Percentiles rank a stretch among this genome's conserved stretches.
These are phyloP conservation scores for Cercocebus atys DNA, from an alignment of 2,113 vertebrate genomes.

Conservation along the genomic window DNA sequence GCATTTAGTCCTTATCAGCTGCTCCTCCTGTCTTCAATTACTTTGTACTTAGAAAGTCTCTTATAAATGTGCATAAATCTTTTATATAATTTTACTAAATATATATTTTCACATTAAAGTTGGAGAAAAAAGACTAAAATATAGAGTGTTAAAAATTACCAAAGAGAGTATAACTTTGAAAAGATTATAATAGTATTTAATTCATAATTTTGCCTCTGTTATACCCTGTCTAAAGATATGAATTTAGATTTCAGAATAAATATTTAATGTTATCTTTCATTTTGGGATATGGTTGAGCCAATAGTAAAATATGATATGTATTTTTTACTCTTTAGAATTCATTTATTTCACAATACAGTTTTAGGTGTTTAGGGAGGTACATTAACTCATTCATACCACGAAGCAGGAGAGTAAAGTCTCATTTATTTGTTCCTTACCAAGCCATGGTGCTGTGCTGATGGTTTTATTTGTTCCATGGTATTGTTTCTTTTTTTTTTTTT, in stretches of 20 bases:
- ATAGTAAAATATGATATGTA: conserved; percentile 9
- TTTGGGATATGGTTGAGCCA: neutral
- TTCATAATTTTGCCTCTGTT: conserved; percentile 22
- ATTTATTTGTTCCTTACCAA: neutral
- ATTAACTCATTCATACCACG: neutral
- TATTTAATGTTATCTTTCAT: conserved; percentile 36
- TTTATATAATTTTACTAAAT: neutral
- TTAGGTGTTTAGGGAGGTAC: neutral
- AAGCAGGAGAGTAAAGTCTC: neutral
- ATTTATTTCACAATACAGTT: neutral
- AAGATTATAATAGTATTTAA: conserved; percentile 41
- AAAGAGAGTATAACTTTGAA: conserved; percentile 11
- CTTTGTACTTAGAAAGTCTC: neutral
- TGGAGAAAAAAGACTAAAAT: neutral
- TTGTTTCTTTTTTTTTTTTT: neutral
- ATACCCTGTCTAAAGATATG: neutral
- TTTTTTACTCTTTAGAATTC: conserved; percentile 28
- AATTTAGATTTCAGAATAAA: conserved; percentile 57
- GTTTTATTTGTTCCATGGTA: neutral
- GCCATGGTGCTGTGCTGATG: neutral
- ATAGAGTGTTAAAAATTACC: neutral
- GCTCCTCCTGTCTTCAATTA: neutral
- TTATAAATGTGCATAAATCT: neutral
- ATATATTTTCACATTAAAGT: neutral
- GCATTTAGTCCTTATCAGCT: neutral